Percentiles rank a stretch among this genome's conserved stretches.
phyloP scores from a whole-genome alignment of 2,113 vertebrate species.

The Porphyrio hochstetteri region DNA sequence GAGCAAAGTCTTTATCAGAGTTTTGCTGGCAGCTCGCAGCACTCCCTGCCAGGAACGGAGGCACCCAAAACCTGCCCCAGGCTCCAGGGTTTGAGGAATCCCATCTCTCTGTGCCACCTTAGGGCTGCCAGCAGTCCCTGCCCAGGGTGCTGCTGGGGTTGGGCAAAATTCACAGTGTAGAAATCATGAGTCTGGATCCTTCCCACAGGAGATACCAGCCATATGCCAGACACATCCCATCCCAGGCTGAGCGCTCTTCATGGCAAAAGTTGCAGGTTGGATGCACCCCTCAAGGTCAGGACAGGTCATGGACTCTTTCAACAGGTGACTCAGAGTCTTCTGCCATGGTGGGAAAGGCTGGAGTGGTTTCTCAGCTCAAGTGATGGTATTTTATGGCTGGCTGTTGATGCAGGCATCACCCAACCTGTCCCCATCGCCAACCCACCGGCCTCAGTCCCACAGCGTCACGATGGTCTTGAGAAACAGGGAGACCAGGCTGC shows the following conservation, averaged over 20 bases:
- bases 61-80: background rate
- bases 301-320: background rate
- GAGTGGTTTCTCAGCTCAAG: background rate
- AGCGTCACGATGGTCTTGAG: accelerated
- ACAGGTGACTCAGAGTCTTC: background rate
- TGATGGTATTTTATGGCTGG: background rate
- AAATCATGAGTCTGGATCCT: background rate
- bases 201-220: background rate
- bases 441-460: accelerated
- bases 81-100: conserved; percentile 10
- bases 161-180: background rate
- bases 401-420: background rate
- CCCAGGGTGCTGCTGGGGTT: background rate
- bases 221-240: background rate
- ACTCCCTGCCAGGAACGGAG: background rate
- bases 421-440: background rate
- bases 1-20: background rate
- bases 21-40: background rate
- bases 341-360: background rate
- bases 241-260: background rate
- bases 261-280: background rate
- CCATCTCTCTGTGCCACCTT: background rate
- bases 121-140: background rate
- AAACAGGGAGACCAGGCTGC: accelerated
- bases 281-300: background rate